phyloP scores from a whole-genome alignment of 1,140 invertebrate species.

The Dolichoris vasculosae region DNA sequence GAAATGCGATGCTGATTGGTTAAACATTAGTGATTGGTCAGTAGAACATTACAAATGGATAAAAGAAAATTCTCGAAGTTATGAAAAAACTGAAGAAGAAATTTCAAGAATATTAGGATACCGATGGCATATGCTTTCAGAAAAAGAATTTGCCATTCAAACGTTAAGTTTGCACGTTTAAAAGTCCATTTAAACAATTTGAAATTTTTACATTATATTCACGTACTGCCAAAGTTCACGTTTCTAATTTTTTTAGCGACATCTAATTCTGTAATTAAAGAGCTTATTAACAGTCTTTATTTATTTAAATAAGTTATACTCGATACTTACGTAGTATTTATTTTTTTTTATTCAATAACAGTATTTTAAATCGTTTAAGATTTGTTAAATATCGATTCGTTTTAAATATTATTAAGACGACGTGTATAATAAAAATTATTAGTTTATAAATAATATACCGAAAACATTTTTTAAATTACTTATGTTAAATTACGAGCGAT shows the following conservation, averaged over 20 bases:
- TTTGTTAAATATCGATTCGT: not conserved
- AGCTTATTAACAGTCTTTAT: not conserved
- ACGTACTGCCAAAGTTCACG: not conserved
- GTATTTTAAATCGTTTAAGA: conserved; percentile 19
- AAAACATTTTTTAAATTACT: not conserved
- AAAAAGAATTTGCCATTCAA: conserved; percentile 81
- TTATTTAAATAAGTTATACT: conserved; percentile 12
- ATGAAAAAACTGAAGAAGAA: conserved; percentile 80
- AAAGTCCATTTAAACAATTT: not conserved
- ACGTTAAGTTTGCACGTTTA: conserved; percentile 62
- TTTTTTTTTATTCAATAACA: conserved; percentile 12
- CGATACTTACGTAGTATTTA: conserved; percentile 18
- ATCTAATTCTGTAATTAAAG: not conserved
- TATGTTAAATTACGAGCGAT: too few relatives aligned
- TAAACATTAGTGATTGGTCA: conserved; percentile 79
- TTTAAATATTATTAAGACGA: not conserved
- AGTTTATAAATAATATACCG: not conserved
- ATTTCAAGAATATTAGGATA: conserved; percentile 81
- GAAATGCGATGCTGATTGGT: conserved; percentile 80
- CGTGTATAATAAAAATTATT: not conserved
- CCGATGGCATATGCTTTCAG: conserved; percentile 83
- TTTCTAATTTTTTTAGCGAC: not conserved
- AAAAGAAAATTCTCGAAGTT: conserved; percentile 77
- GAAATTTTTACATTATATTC: conserved; percentile 18
- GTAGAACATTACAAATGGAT: conserved; percentile 82